Conservation (phyloP, 2,888 invertebrate genomes). For the Melitaea athalia region DNA sequence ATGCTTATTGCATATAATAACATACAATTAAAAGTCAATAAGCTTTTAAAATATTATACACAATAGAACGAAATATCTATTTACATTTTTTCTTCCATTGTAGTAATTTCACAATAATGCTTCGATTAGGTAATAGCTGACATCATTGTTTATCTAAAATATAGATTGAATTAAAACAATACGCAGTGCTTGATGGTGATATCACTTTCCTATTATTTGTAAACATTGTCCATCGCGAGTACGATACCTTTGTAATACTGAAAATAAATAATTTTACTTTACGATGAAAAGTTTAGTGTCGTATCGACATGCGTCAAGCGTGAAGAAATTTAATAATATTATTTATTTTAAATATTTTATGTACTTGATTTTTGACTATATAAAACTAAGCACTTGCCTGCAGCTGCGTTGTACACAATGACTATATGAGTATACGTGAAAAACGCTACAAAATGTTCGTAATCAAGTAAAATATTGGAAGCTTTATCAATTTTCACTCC, state of each 20-base stretch:
- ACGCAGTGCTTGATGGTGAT: conserved; percentile 43
- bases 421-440: too few relatives aligned
- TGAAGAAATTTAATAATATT: too few relatives aligned
- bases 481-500: too few relatives aligned
- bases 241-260: conserved; percentile 1
- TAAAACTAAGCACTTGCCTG: too few relatives aligned
- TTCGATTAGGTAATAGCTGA: conserved; percentile 59
- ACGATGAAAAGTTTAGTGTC: too few relatives aligned
- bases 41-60: conserved; percentile 9
- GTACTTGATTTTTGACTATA: too few relatives aligned
- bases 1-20: neutral
- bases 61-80: conserved; percentile 5
- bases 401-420: too few relatives aligned
- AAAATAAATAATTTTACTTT: neutral
- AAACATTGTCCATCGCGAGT: conserved; percentile 47
- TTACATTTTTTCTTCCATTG: neutral
- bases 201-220: conserved; percentile 49
- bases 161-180: conserved; percentile 48
- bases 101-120: conserved; percentile 16
- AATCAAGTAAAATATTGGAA: too few relatives aligned
- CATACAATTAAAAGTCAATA: neutral
- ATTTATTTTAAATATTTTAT: too few relatives aligned
- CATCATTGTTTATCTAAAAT: conserved; percentile 59
- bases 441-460: too few relatives aligned
- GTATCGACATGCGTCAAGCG: too few relatives aligned